Evolutionary conservation across 92 coral and sea anemone genomes (phyloP).

Genomic region (Meandrina meandrites): DNA sequence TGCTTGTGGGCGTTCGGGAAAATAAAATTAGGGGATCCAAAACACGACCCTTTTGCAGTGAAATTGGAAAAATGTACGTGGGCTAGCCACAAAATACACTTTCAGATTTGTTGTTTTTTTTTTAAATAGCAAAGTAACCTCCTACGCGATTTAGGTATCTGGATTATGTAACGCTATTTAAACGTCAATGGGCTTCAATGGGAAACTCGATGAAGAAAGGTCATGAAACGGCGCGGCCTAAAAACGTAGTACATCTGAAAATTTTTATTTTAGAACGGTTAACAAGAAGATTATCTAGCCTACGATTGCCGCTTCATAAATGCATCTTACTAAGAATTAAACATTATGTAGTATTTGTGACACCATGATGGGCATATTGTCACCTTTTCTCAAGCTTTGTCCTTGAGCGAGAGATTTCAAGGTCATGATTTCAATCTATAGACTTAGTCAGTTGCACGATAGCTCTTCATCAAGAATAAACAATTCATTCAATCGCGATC

Average conservation of each 20-base stretch:
- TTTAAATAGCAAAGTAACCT: neutral
- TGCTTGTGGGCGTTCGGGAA: neutral
- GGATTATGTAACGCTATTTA: neutral
- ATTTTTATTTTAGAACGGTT: neutral
- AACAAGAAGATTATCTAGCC: neutral
- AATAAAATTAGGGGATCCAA: neutral
- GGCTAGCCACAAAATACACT: neutral
- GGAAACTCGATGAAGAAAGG: neutral
- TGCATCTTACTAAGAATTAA: neutral
- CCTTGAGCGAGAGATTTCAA: neutral
- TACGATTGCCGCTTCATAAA: neutral
- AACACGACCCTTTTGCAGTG: neutral
- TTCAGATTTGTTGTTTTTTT: neutral
- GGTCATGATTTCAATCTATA: neutral
- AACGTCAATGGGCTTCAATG: neutral
- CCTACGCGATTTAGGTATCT: neutral
- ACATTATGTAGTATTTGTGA: neutral
- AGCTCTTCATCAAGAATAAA: neutral
- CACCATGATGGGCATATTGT: neutral
- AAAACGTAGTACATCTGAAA: neutral
- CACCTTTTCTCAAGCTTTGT: neutral
- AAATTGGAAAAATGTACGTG: neutral
- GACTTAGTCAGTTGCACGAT: neutral
- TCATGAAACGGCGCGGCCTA: neutral
- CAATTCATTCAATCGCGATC: neutral